These are phyloP conservation scores for Microtus richardsoni DNA, from an alignment of 2,113 vertebrate species.

Conservation along the genomic window DNA sequence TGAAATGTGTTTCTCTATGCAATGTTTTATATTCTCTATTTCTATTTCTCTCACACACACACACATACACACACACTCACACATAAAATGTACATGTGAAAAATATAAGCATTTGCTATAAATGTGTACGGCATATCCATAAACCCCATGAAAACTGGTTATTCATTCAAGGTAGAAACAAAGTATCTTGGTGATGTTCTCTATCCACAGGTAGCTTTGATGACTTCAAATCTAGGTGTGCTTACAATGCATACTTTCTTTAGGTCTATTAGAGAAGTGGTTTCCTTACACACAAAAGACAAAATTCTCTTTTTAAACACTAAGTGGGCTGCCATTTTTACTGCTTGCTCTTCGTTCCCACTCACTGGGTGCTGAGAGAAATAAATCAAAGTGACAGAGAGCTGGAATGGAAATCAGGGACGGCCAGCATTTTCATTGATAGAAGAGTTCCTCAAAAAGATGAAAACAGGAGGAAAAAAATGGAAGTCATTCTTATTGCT, in stretches of 20 bases:
- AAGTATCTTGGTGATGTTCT: neutral
- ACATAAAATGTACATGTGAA: neutral
- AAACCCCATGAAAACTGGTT: neutral
- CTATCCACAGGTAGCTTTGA: neutral
- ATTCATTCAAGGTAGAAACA: neutral
- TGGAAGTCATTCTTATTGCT: slow-evolving; percentile 66
- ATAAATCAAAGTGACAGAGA: slow-evolving; percentile 76
- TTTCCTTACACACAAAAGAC: slow-evolving; percentile 23
- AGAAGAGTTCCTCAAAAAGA: slow-evolving; percentile 67
- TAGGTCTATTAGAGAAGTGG: neutral
- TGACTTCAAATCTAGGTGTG: slow-evolving; percentile 7
- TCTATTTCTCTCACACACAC: too few relatives aligned
- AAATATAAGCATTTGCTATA: neutral
- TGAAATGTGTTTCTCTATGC: slow-evolving; percentile 6
- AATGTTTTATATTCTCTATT: neutral
- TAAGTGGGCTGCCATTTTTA: slow-evolving; percentile 33
- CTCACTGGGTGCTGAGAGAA: slow-evolving; percentile 48
- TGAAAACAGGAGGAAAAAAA: slow-evolving; percentile 64
- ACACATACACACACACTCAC: too few relatives aligned
- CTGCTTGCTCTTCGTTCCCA: slow-evolving; percentile 51
- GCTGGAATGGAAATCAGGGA: slow-evolving; percentile 67
- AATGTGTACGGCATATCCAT: neutral
- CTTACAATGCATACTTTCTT: neutral
- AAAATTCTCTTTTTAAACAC: neutral
- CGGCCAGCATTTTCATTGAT: slow-evolving; percentile 68